A percentile compares a stretch with the other conserved stretches of the same genome.
These are phyloP conservation scores for Hippocampus zosterae DNA, from an alignment of 2,113 vertebrate species.

Conservation along the genomic window DNA sequence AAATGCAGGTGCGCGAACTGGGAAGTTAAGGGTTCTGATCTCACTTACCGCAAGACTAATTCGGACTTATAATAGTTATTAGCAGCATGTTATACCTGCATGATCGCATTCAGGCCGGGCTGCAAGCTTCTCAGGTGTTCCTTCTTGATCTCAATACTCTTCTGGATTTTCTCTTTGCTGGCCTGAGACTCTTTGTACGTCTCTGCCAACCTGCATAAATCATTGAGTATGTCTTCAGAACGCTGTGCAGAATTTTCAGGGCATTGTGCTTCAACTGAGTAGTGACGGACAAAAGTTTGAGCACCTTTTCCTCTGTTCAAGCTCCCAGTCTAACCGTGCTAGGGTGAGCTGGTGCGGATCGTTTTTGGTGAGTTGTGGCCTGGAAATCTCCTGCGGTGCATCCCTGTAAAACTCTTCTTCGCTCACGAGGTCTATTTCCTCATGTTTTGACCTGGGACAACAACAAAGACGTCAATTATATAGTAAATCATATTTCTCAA, in stretches of 20 bases:
- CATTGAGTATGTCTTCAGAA: not conserved
- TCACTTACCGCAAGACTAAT: too few species aligned
- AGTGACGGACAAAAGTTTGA: not conserved
- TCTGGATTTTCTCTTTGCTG: conserved; percentile 92
- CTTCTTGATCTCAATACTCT: conserved; percentile 95
- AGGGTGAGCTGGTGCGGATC: conserved; percentile 95
- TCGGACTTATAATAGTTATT: not conserved
- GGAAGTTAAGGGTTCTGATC: too few species aligned
- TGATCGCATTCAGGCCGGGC: conserved; percentile 92
- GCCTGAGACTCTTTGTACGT: conserved; percentile 87
- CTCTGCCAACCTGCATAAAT: conserved; percentile 81
- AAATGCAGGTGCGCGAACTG: not conserved
- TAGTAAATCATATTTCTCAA: not conserved
- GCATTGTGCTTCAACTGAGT: not conserved
- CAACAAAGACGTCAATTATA: not conserved
- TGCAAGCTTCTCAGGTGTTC: conserved; percentile 95
- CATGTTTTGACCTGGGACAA: conserved; percentile 85
- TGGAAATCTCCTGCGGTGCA: conserved; percentile 86
- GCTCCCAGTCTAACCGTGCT: conserved; percentile 96
- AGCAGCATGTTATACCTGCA: conserved; percentile 80
- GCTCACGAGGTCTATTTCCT: conserved; percentile 92
- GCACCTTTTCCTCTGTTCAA: conserved; percentile 96
- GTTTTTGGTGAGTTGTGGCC: conserved; percentile 76
- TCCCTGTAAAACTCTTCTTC: conserved; percentile 88
- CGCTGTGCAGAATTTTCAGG: not conserved